These are phyloP conservation scores for Dipus sagitta DNA, from an alignment of 2,797 vertebrate species.

Conservation along the genomic window DNA sequence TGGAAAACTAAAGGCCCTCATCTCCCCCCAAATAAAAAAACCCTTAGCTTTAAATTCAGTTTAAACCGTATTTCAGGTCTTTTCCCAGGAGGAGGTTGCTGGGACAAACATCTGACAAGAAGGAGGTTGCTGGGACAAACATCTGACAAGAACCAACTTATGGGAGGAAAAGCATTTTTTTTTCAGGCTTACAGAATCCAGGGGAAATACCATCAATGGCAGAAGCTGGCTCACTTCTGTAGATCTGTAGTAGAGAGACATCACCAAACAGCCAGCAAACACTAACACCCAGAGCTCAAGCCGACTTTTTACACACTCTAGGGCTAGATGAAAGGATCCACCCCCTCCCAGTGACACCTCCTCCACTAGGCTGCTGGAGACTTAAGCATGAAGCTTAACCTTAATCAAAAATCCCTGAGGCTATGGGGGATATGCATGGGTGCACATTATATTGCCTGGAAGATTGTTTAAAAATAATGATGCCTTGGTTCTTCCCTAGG, in stretches of 20 bases:
- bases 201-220: background rate
- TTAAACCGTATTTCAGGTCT: background rate
- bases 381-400: too few species aligned
- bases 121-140: background rate
- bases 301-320: too few species aligned
- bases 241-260: too few species aligned
- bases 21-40: background rate
- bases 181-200: background rate
- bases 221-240: too few species aligned
- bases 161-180: background rate
- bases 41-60: background rate
- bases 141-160: too few species aligned
- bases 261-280: too few species aligned
- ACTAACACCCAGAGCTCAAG: too few species aligned
- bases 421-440: background rate
- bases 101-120: too few species aligned
- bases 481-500: background rate
- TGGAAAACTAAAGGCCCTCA: background rate
- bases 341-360: too few species aligned
- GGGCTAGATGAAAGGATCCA: too few species aligned
- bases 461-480: background rate
- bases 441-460: background rate
- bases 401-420: too few species aligned
- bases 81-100: background rate
- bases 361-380: too few species aligned